These are phyloP conservation scores for Spondyliosoma cantharus DNA, from an alignment of 2,797 vertebrate genomes.

Conservation along the genomic window DNA sequence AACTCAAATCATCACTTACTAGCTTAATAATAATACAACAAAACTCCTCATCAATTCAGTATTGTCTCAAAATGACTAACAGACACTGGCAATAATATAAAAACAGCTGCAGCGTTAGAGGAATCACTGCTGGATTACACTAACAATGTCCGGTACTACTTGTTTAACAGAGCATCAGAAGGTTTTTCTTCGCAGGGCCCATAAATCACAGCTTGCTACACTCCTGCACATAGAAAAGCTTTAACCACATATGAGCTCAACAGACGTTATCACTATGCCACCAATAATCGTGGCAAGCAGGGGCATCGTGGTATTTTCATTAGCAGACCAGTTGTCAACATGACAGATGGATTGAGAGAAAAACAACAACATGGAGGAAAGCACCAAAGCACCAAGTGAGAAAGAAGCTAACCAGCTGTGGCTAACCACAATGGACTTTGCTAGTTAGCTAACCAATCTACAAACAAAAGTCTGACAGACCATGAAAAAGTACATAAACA, in stretches of 20 bases:
- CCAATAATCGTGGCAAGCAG: not conserved
- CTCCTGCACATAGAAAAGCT: not conserved
- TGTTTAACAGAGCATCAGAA: not conserved
- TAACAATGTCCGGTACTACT: not conserved
- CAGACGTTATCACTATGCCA: not conserved
- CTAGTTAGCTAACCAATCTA: conserved; percentile 1
- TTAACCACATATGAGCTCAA: not conserved
- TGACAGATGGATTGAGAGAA: conserved; percentile 40
- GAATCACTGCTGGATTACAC: too few species aligned
- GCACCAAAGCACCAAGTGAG: conserved; percentile 48
- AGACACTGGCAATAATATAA: not conserved
- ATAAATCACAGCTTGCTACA: conserved; percentile 10
- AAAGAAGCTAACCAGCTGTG: conserved; percentile 46
- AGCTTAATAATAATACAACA: not conserved
- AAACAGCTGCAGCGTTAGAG: not conserved
- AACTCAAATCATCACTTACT: not conserved
- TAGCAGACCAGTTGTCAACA: conserved; percentile 42
- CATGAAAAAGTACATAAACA: not conserved
- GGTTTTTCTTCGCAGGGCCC: not conserved
- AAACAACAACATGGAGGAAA: conserved; percentile 62
- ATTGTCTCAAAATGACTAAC: not conserved
- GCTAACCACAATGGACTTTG: conserved; percentile 58
- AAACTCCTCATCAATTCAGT: not conserved
- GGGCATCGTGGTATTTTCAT: conserved; percentile 1
- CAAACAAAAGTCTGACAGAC: conserved; percentile 5